Base-by-base conservation (phyloP, 2,797 vertebrate genomes). In the Cossypha heuglini region DNA sequence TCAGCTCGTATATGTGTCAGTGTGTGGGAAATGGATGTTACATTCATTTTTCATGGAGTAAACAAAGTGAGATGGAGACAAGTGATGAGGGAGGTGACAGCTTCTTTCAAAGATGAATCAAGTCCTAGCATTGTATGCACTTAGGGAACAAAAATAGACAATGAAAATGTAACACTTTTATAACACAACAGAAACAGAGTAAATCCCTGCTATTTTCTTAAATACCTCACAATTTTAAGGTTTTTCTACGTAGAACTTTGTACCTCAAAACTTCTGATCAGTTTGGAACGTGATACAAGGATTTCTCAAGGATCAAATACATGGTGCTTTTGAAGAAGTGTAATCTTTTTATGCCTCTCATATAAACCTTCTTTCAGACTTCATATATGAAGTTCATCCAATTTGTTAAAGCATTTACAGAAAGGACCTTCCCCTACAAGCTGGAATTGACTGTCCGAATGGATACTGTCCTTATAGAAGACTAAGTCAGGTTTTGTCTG, bases 401-500 rank as follows among this genome's bases (percentile, higher is more conserved):
- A 16, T 82, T 96, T 93, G 12, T 93, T 83, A 57, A 76, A 92
- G 37, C 12, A 3, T 62, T 90, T 86, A 73, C 49, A 82, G 73
- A 94, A 88, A 67, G 95, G 76, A 86, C 84, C 91, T 97, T 94
- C 88, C 92, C 90, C 67, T 76, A 28, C 86, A 25, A 94, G 77
- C 78, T 94, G 83, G 90, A 96, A 88, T 77, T 80, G 58, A 86
- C 85, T 93, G 43, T 76, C 88, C 52, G 15, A 95, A 76, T 57
- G 1, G 67, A 33, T 35, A n/a, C 88, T 93, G 96, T 92, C 78
- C 91, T 93, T 93, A 61, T 61, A 46, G 28, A 57, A 64, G 92
- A 88, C 80, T 88, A 94, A 96, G 78, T 94, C 91, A 96, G 93
- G 86, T 88, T 97, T 97, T 94, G 96, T 98, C 95, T 93, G 42